Evolutionary conservation across 2,888 invertebrate genomes (phyloP).

Genomic region (Ochropacha duplaris): DNA sequence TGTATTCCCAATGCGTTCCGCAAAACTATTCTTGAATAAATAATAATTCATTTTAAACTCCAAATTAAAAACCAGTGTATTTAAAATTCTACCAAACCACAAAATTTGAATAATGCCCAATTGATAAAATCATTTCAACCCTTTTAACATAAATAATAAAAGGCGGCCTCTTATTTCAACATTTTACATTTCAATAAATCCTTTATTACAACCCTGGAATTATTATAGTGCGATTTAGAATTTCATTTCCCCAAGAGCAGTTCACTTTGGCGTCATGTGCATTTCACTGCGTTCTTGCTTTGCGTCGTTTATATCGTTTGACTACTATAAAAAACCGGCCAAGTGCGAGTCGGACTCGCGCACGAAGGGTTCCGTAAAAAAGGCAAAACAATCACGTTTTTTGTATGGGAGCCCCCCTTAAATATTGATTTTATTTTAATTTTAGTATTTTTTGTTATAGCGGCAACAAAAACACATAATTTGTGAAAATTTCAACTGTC

Average conservation of each 20-base stretch:
- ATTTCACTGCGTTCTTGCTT: constrained; percentile 40
- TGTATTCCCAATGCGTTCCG: too few species aligned
- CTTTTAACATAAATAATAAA: neutral
- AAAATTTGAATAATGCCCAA: neutral
- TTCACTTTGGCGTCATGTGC: constrained; percentile 45
- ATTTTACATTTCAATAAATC: neutral
- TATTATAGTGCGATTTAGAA: constrained; percentile 43
- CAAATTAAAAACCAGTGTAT: neutral
- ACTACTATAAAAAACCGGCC: neutral
- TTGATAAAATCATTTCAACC: neutral
- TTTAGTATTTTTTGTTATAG: too few species aligned
- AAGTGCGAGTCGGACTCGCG: too few species aligned
- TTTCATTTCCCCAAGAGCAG: constrained; percentile 42
- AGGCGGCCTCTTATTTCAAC: neutral
- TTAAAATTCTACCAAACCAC: neutral
- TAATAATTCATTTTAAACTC: neutral
- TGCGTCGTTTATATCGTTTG: constrained; percentile 7
- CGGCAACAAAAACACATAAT: too few species aligned
- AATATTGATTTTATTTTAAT: too few species aligned
- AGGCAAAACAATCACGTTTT: too few species aligned
- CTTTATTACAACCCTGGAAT: constrained; percentile 13
- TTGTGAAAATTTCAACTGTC: too few species aligned
- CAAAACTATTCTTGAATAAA: neutral
- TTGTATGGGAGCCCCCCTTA: too few species aligned
- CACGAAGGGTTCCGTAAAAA: too few species aligned